These are phyloP conservation scores for Neomonachus schauinslandi DNA, from an alignment of 2,113 vertebrate species.

Conservation along the genomic window DNA sequence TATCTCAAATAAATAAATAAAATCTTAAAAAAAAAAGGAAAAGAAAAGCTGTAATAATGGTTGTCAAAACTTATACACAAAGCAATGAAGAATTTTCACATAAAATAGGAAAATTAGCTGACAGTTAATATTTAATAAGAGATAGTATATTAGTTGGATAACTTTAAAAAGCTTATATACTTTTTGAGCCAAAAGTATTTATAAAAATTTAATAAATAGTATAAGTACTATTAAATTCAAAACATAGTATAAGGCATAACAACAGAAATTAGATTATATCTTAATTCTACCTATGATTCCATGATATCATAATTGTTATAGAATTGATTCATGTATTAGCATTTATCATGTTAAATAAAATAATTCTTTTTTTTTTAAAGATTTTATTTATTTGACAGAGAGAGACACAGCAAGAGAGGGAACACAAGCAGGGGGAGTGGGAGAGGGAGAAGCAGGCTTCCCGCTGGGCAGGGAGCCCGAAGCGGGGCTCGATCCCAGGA, in stretches of 20 bases:
- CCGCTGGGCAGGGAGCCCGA: too few relatives aligned
- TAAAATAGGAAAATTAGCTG: conserved; percentile 17
- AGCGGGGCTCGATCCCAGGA: too few relatives aligned
- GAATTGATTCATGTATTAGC: not conserved
- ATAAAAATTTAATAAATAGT: conserved; percentile 39
- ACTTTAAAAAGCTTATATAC: not conserved
- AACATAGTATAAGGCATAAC: not conserved
- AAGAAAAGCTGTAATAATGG: conserved; percentile 2
- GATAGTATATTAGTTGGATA: not conserved
- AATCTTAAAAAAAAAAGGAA: too few relatives aligned
- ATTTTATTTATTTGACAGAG: too few relatives aligned
- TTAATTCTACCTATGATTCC: conserved; percentile 33
- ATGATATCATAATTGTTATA: not conserved
- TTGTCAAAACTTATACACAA: not conserved
- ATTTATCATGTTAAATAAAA: conserved; percentile 51
- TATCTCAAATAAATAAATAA: too few relatives aligned
- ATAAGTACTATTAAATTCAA: not conserved
- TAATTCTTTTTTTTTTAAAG: not conserved
- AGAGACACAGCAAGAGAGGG: too few relatives aligned
- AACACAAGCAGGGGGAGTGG: too few relatives aligned
- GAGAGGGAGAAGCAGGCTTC: too few relatives aligned
- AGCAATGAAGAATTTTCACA: conserved; percentile 31
- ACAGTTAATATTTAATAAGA: not conserved
- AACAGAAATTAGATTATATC: not conserved
- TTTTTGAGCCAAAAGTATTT: conserved; percentile 44